Evolutionary conservation across 2,888 invertebrate genomes (phyloP), one percentile per base, ranked within the genome.

Genomic region (Catocala fraxini): DNA sequence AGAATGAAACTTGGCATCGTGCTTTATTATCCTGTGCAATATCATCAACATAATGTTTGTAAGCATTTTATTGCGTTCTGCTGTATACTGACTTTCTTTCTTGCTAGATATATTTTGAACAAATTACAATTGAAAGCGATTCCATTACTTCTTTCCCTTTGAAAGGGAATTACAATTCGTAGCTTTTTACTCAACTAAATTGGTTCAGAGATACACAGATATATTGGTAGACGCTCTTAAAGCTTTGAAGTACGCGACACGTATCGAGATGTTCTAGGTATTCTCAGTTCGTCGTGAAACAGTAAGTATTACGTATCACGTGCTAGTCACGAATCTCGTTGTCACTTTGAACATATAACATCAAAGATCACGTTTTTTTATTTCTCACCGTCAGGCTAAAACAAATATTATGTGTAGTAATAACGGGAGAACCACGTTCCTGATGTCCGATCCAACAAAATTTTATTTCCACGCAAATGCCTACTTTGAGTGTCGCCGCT

Each of bases 401-500:
- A 68, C 58, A 60, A 58, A 59, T 65, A 13, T 49, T 12, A 53
- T 25, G 25, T 42, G 15, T 55, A 55, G 57, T 53, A 45, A 57
- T 59, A 71, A 61, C 65, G 51, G 15, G 5, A 7, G 62, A 53
- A 35, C 39, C 51, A 43, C 45, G 11, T 57, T 68, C 51, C 53
- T 53, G 59, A 58, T 66, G 80, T 71, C 77, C 79, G 70, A 84
- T 82, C 73, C 71, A 66, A 75, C 66, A 68, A 73, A 79, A 84
- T 80, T 79, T 82, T 81, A 83, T 82, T 81, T 79, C 69, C 68
- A 65, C 39, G 65, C 59, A 65, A 77, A 78, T 65, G 73, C 70
- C 75, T 75, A 66, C 71, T 75, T 75, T 75, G 75, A 71, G 79
- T 80, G 77, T 83, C 75, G 71, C 60, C 70, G 75, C 75, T 82